Percentiles rank a stretch among this genome's conserved stretches.
phyloP scores from a whole-genome alignment of 2,888 invertebrate species.

The Heliconius cydno region DNA sequence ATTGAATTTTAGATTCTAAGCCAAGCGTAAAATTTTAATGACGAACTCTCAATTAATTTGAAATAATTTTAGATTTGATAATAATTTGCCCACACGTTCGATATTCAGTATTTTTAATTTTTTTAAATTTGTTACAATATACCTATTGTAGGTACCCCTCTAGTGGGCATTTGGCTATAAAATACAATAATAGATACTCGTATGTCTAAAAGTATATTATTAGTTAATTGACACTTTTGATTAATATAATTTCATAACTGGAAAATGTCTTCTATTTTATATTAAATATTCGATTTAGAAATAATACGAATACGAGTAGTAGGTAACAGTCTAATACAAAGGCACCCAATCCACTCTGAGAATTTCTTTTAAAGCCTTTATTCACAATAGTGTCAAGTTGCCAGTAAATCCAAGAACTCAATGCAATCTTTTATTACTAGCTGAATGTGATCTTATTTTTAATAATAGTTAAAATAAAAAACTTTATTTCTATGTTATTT shows the following conservation, averaged over 20 bases:
- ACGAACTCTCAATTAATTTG: neutral
- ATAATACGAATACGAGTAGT: neutral
- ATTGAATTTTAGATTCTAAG: neutral
- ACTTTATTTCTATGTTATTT: neutral
- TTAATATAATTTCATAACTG: neutral
- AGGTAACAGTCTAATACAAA: conserved; percentile 7
- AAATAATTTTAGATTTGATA: neutral
- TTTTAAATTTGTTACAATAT: neutral
- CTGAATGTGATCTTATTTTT: neutral
- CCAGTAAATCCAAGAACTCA: conserved; percentile 31
- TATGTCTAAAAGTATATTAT: neutral
- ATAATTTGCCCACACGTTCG: neutral
- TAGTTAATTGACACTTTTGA: neutral
- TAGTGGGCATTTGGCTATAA: neutral
- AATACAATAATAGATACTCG: neutral
- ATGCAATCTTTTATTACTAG: conserved; percentile 10
- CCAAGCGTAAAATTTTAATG: conserved; percentile 18
- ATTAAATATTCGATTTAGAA: neutral
- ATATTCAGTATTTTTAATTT: neutral
- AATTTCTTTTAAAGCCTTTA: conserved; percentile 23
- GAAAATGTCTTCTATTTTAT: neutral
- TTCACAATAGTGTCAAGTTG: conserved; percentile 36
- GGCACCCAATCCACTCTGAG: conserved; percentile 2
- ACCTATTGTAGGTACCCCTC: no score
- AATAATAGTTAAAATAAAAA: neutral